phyloP scores from a whole-genome alignment of 2,113 vertebrate genomes.

The Monopterus albus region DNA sequence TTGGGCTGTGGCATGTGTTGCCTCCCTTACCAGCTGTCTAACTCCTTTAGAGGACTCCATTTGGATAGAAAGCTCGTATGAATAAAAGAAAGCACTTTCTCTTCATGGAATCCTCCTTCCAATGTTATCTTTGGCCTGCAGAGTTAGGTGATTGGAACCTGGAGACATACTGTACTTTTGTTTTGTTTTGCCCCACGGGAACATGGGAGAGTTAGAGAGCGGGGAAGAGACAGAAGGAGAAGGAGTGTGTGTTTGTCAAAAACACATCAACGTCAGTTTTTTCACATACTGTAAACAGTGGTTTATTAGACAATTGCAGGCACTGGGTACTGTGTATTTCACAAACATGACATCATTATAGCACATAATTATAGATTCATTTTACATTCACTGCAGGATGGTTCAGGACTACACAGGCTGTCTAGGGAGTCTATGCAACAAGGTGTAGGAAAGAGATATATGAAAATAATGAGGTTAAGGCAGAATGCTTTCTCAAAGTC shows the following conservation, averaged over 20 bases:
- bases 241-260: not conserved
- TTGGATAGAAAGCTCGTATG: conserved; percentile 59
- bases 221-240: not conserved
- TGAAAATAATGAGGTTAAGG: conserved; percentile 5
- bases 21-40: conserved; percentile 70
- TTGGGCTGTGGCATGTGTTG: conserved; percentile 45
- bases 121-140: conserved; percentile 54
- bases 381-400: not conserved
- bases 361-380: not conserved
- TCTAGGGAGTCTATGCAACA: not conserved
- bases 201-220: not conserved
- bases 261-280: conserved; percentile 1
- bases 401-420: not conserved
- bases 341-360: not conserved
- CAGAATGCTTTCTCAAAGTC: not conserved
- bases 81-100: conserved; percentile 71
- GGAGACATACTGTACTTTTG: conserved; percentile 25
- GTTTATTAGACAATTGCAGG: not conserved
- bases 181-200: conserved; percentile 25
- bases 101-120: not conserved
- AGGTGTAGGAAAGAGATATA: not conserved
- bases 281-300: not conserved
- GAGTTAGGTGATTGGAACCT: conserved; percentile 31
- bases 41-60: conserved; percentile 55
- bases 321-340: too few species aligned